These are phyloP conservation scores for Tor tambroides DNA, from an alignment of 2,113 vertebrate species.

Conservation along the genomic window DNA sequence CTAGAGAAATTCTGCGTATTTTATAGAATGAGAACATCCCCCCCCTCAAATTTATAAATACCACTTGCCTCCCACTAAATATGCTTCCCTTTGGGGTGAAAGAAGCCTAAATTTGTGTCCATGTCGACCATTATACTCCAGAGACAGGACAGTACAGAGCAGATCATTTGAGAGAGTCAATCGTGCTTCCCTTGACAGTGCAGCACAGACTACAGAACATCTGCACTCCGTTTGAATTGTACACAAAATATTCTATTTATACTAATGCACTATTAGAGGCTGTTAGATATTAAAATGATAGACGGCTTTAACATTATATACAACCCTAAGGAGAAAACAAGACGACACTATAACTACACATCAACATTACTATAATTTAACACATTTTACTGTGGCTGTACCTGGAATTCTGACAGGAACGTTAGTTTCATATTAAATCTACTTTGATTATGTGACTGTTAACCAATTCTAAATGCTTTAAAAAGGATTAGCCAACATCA, in stretches of 20 bases:
- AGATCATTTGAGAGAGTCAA: not conserved
- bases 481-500: not conserved
- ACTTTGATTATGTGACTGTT: not conserved
- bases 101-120: not conserved
- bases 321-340: not conserved
- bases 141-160: not conserved
- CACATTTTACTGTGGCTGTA: not conserved
- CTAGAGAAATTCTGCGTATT: not conserved
- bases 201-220: not conserved
- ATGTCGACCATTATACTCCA: not conserved
- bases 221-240: not conserved
- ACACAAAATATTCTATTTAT: not conserved
- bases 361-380: no score
- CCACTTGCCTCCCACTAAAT: slow-evolving; percentile 1
- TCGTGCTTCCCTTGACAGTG: no score
- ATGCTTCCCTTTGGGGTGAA: not conserved
- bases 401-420: not conserved
- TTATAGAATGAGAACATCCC: not conserved
- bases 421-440: not conserved
- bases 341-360: not conserved
- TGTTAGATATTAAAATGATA: not conserved
- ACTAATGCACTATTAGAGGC: not conserved
- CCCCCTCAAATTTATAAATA: not conserved
- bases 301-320: not conserved
- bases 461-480: not conserved